A percentile compares a stretch with the other conserved stretches of the same genome.
Evolutionary conservation across 2,888 invertebrate species (phyloP).

Genomic region (Cetonia aurata): DNA sequence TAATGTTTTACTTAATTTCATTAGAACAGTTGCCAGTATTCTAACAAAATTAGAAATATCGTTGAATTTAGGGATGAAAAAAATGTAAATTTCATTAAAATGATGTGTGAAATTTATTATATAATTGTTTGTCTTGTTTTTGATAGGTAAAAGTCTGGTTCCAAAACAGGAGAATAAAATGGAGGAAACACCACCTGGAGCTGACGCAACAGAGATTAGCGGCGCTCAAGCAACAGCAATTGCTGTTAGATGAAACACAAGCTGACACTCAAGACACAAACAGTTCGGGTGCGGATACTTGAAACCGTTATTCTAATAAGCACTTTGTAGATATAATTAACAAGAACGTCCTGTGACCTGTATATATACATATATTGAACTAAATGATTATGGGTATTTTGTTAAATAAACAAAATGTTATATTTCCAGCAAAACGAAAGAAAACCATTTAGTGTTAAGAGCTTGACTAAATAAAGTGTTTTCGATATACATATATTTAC

Average conservation of each 20-base stretch:
- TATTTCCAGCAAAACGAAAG: conserved; percentile 15
- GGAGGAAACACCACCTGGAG: conserved; percentile 95
- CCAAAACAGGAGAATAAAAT: conserved; percentile 94
- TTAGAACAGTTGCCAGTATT: too few relatives aligned
- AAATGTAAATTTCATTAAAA: too few relatives aligned
- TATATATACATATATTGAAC: conserved; percentile 23
- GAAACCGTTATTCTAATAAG: conserved; percentile 49
- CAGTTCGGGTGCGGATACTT: conserved; percentile 64
- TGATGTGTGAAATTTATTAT: too few relatives aligned
- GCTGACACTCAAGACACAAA: conserved; percentile 68
- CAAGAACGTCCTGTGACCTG: conserved; percentile 33
- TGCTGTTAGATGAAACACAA: conserved; percentile 66
- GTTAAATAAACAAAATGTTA: conserved; percentile 28
- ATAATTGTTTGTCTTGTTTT: background rate
- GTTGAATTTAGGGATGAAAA: too few relatives aligned
- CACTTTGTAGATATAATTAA: conserved; percentile 24
- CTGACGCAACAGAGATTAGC: conserved; percentile 89
- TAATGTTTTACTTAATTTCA: too few relatives aligned
- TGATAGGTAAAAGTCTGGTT: conserved; percentile 90
- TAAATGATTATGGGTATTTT: conserved; percentile 32
- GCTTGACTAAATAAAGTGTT: conserved; percentile 34
- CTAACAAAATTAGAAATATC: too few relatives aligned
- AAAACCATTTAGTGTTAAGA: conserved; percentile 31
- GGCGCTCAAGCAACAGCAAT: conserved; percentile 68
- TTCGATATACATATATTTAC: conserved; percentile 36